These are phyloP conservation scores for Augochlorella aurata DNA, from an alignment of 2,888 invertebrate genomes.

Conservation along the genomic window DNA sequence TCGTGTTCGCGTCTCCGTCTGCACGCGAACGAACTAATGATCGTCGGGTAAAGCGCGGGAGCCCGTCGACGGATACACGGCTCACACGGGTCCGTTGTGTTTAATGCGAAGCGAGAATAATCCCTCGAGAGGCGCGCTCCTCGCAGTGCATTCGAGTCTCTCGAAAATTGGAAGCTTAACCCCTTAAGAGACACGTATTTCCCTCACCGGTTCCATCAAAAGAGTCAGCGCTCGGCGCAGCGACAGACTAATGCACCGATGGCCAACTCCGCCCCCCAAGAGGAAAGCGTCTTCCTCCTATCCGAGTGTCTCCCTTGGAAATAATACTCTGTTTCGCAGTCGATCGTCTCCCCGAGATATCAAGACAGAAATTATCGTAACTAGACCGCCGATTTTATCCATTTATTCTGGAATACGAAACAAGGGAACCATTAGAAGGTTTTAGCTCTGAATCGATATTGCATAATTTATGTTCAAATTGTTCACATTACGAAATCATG, in stretches of 20 bases:
- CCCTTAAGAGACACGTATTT: constrained; percentile 2
- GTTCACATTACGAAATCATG: no score
- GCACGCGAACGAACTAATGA: background rate
- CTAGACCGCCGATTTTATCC: no score
- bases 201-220: background rate
- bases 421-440: no score
- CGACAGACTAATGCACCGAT: background rate
- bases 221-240: background rate
- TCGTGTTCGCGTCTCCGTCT: background rate
- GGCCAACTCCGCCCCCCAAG: background rate
- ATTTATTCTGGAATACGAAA: no score
- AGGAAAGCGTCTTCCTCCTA: background rate
- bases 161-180: constrained; percentile 40
- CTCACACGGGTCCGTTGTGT: no score
- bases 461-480: no score
- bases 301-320: no score
- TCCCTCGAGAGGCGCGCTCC: background rate
- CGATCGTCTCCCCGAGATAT: background rate
- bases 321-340: background rate
- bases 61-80: background rate
- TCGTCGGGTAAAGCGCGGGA: background rate
- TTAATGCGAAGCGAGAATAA: constrained; percentile 21
- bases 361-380: background rate
- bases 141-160: constrained; percentile 14
- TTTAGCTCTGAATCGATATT: no score